Percentiles rank a stretch among this genome's conserved stretches.
phyloP scores from a whole-genome alignment of 2,797 vertebrate species.

The Psittacula derbiana region DNA sequence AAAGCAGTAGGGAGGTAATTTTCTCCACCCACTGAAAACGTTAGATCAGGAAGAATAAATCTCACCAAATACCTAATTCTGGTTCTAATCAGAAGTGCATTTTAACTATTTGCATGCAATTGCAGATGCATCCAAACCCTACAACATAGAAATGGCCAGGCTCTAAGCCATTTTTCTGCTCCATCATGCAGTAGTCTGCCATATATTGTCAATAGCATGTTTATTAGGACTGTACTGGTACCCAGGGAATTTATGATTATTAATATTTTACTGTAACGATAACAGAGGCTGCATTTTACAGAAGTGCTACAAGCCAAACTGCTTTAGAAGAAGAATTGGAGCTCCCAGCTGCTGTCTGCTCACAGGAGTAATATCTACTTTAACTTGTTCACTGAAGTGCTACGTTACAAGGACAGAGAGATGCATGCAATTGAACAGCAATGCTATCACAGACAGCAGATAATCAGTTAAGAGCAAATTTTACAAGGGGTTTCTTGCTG shows the following conservation, averaged over 20 bases:
- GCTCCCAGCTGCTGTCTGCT: slow-evolving; percentile 27
- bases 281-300: slow-evolving; percentile 23
- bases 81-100: slow-evolving; percentile 19
- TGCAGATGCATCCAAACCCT: neutral
- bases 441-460: neutral
- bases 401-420: slow-evolving; percentile 36
- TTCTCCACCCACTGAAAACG: slow-evolving; percentile 52
- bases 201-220: neutral
- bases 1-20: slow-evolving; percentile 63
- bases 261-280: slow-evolving; percentile 35
- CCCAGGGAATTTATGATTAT: slow-evolving; percentile 23
- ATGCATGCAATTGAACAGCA: slow-evolving; percentile 4
- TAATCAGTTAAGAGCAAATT: slow-evolving; percentile 12
- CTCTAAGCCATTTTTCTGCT: neutral
- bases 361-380: slow-evolving; percentile 21
- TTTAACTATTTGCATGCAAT: slow-evolving; percentile 28
- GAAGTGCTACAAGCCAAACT: slow-evolving; percentile 33
- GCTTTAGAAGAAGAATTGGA: slow-evolving; percentile 41
- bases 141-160: neutral
- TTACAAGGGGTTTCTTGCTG: neutral
- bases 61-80: neutral
- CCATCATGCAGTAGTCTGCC: neutral
- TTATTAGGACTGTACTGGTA: slow-evolving; percentile 40
- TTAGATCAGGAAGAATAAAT: slow-evolving; percentile 41
- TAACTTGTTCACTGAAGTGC: slow-evolving; percentile 44